These are phyloP conservation scores for Rotaria socialis DNA, from an alignment of 2,888 invertebrate genomes.

Conservation along the genomic window DNA sequence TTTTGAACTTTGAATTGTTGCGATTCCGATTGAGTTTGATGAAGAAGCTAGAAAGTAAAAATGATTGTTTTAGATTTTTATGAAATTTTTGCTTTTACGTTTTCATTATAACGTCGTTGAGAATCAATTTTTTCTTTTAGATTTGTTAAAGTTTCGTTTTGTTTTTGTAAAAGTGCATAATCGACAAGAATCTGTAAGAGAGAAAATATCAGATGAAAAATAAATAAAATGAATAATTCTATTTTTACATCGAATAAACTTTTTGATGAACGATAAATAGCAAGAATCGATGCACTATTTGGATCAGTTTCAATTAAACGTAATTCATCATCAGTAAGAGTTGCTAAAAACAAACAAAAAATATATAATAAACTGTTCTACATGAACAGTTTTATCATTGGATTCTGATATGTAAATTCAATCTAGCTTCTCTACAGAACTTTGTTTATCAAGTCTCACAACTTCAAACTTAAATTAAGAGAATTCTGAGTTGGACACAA, in stretches of 20 bases:
- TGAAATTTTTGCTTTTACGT: neutral
- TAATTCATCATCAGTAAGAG: neutral
- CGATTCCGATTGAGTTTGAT: conserved; percentile 6
- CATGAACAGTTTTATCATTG: too few species aligned
- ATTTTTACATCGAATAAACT: conserved; percentile 30
- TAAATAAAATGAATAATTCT: neutral
- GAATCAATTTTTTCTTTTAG: neutral
- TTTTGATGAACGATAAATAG: conserved; percentile 6
- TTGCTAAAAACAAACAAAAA: neutral
- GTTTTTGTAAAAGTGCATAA: conserved; percentile 26
- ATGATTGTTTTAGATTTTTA: too few species aligned
- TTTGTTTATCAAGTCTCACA: too few species aligned
- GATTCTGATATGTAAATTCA: too few species aligned
- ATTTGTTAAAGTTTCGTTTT: neutral
- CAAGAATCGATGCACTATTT: neutral
- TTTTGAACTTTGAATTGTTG: neutral
- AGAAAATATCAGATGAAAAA: neutral
- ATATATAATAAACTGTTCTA: too few species aligned
- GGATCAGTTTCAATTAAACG: conserved; percentile 24
- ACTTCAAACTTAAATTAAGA: too few species aligned
- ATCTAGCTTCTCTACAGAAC: too few species aligned
- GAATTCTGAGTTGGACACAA: too few species aligned
- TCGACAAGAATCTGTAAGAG: neutral
- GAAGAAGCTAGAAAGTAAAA: neutral
- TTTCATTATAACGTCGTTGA: conserved; percentile 16